Evolutionary conservation across 1,140 invertebrate genomes (phyloP).

Genomic region (Linepithema humile): DNA sequence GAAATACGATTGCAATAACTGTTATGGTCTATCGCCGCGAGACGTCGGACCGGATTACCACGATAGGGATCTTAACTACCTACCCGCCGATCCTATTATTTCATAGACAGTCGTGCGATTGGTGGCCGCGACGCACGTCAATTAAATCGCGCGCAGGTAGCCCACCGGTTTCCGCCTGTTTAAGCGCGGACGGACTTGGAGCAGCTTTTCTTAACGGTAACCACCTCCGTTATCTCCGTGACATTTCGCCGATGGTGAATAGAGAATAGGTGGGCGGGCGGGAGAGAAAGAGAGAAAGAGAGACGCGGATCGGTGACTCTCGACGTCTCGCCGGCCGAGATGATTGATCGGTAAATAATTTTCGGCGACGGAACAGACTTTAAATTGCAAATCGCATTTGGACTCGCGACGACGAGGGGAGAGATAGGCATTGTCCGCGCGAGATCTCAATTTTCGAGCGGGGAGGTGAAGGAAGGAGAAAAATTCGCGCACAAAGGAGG

Average conservation of each 20-base stretch:
- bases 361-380: too few species aligned
- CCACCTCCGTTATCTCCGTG: conserved; percentile 11
- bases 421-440: conserved; percentile 12
- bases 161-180: conserved; percentile 4
- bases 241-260: background rate
- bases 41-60: conserved; percentile 43
- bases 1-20: conserved; percentile 39
- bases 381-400: conserved; percentile 50
- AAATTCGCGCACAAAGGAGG: background rate
- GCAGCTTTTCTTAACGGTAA: conserved; percentile 17
- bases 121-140: conserved; percentile 36
- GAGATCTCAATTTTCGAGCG: conserved; percentile 34
- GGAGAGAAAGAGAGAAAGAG: background rate
- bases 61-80: conserved; percentile 54
- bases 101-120: conserved; percentile 47
- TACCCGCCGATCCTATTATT: conserved; percentile 43
- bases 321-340: too few species aligned
- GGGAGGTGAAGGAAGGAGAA: background rate
- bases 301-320: too few species aligned
- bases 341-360: conserved; percentile 47
- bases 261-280: conserved; percentile 15
- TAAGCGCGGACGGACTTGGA: conserved; percentile 23
- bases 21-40: conserved; percentile 18
- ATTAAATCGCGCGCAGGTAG: conserved; percentile 54
- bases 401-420: background rate